Percentiles rank a stretch among this genome's conserved stretches.
Evolutionary conservation across 2,888 invertebrate species (phyloP).

Genomic region (Clepsis dumicolana): DNA sequence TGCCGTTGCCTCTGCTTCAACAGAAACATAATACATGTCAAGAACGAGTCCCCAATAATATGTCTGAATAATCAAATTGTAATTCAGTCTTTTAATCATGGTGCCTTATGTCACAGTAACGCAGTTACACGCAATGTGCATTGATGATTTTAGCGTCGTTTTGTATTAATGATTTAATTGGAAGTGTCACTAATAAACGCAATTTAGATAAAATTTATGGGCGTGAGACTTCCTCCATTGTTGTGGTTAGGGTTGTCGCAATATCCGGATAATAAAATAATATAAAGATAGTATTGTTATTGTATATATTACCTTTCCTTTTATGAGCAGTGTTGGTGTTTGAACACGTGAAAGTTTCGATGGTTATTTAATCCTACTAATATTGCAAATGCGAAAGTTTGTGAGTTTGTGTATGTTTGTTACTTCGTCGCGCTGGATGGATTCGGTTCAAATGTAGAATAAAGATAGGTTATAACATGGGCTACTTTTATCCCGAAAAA

Average conservation of each 20-base stretch:
- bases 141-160: neutral
- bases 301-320: neutral
- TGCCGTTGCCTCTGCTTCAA: no score
- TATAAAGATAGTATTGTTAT: neutral
- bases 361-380: no score
- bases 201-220: constrained; percentile 23
- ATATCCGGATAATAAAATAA: neutral
- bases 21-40: neutral
- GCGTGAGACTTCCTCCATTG: constrained; percentile 31
- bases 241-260: constrained; percentile 26
- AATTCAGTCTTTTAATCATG: neutral
- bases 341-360: no score
- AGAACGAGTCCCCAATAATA: neutral
- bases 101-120: constrained; percentile 4
- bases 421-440: no score
- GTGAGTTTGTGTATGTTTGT: no score
- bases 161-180: constrained; percentile 18
- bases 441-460: no score
- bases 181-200: constrained; percentile 16
- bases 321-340: neutral
- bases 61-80: neutral
- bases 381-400: no score
- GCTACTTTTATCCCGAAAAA: no score
- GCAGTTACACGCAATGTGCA: neutral
- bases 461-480: no score